Base-by-base conservation (phyloP, 2,113 vertebrate genomes). In the Picathartes gymnocephalus region DNA sequence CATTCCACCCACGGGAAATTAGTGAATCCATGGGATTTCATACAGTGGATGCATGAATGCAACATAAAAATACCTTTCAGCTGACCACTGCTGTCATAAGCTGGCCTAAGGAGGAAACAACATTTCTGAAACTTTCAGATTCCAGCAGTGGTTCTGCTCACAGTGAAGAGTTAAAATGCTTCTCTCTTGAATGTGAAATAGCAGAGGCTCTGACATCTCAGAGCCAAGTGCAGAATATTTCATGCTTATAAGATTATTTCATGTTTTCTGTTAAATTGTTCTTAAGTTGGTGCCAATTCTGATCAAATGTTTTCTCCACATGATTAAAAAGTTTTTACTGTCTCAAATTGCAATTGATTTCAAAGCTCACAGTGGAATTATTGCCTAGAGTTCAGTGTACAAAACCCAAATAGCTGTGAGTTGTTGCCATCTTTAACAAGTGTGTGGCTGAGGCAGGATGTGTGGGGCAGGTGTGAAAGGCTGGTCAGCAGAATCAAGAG, bases 1-100 rank as follows among this genome's bases (percentile, higher is more conserved):
- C 0, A 98, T 99, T 7, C 99, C 99, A 4, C 98, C 97, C 62
- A 94, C 98, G 0, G 99, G 99, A 79, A 99, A 95, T 93, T 98
- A 97, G 97, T 31, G 13, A 65, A 56, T 40, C 70, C 12, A 51
- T 64, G 19, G 80, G 80, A 70, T 47, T 78, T 69, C 81, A 11
- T 27, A 53, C 42, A 54, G 28, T 44, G 61, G 61, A 82, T 86
- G 69, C 64, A 54, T 7, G 35, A 92, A 44, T 81, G 58, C 25
- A 88, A 11, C 4, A 10, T 11, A 40, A 79, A 79, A 57, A 23
- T 72, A 35, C 47, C 90, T 91, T 85, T 45, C 40, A 18, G n/a
- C 51, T 50, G 30, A 71, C n/a, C 86, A n/a, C 27, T 22, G 3
- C n/a, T 58, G 33, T 51, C 42, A 33, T 15, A 51, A 51, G 37